Conservation (phyloP, 2,888 invertebrate genomes). For the Xestoiulus laeticollis region DNA sequence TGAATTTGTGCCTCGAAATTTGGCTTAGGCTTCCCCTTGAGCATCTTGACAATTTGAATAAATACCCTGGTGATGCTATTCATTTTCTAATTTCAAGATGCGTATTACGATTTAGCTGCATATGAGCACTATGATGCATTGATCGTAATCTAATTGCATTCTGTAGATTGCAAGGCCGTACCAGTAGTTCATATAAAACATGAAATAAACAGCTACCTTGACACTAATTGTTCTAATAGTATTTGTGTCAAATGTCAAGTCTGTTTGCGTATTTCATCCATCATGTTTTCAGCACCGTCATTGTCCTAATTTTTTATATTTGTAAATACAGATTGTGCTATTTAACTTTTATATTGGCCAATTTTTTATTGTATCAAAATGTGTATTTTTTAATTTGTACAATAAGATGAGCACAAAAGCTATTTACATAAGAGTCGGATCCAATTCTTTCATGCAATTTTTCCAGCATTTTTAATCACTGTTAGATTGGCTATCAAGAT, state of each 20-base stretch:
- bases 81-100: too few relatives aligned
- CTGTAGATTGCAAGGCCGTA: background rate
- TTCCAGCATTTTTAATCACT: background rate
- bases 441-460: background rate
- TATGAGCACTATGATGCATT: too few relatives aligned
- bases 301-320: background rate
- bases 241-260: background rate
- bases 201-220: background rate
- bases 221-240: background rate
- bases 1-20: too few relatives aligned
- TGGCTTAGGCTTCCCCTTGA: too few relatives aligned
- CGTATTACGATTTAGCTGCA: too few relatives aligned
- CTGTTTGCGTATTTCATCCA: background rate
- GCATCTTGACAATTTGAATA: too few relatives aligned
- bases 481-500: background rate
- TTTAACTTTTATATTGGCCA: background rate
- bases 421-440: background rate
- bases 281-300: background rate
- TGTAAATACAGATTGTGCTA: too few relatives aligned
- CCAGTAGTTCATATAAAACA: background rate
- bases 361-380: constrained; percentile 36
- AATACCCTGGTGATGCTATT: too few relatives aligned
- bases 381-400: background rate
- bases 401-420: background rate
- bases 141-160: too few relatives aligned